Evolutionary conservation across 2,888 invertebrate species (phyloP).

Genomic region (Ethmia dodecea): DNA sequence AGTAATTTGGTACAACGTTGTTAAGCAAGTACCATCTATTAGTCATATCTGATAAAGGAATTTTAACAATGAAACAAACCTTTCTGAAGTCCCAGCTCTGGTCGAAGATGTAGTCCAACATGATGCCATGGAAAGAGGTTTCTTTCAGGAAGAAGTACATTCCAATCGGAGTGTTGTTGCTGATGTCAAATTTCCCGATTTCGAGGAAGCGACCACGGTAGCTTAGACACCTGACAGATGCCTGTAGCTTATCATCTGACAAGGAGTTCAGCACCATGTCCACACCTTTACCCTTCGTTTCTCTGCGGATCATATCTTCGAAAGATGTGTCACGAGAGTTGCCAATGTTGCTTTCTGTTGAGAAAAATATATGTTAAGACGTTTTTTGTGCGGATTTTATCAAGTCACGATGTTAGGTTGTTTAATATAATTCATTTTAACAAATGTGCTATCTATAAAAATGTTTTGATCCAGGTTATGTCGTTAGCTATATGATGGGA

Average conservation of each 20-base stretch:
- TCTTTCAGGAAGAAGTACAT: constrained; percentile 83
- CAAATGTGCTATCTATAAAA: no score
- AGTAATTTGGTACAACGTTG: no score
- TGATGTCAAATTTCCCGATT: constrained; percentile 88
- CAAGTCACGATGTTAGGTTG: no score
- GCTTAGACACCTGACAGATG: constrained; percentile 71
- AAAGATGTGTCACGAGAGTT: constrained; percentile 93
- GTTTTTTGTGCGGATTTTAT: no score
- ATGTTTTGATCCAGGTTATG: no score
- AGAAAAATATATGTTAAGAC: constrained; percentile 1
- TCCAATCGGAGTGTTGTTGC: constrained; percentile 80
- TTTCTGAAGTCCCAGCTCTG: constrained; percentile 53
- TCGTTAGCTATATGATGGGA: no score
- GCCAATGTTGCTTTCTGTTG: constrained; percentile 82
- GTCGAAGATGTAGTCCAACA: constrained; percentile 71
- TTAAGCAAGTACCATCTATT: no score
- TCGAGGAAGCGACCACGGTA: constrained; percentile 84
- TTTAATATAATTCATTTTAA: no score
- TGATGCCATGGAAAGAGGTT: constrained; percentile 75
- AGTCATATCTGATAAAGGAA: no score
- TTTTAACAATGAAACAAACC: constrained; percentile 36
- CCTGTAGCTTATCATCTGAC: constrained; percentile 92
- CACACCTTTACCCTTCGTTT: constrained; percentile 92
- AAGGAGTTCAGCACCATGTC: constrained; percentile 95
- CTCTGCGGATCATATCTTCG: constrained; percentile 87